Evolutionary conservation across 2,797 vertebrate genomes (phyloP).

Genomic region (Myioborus melanocephalus): DNA sequence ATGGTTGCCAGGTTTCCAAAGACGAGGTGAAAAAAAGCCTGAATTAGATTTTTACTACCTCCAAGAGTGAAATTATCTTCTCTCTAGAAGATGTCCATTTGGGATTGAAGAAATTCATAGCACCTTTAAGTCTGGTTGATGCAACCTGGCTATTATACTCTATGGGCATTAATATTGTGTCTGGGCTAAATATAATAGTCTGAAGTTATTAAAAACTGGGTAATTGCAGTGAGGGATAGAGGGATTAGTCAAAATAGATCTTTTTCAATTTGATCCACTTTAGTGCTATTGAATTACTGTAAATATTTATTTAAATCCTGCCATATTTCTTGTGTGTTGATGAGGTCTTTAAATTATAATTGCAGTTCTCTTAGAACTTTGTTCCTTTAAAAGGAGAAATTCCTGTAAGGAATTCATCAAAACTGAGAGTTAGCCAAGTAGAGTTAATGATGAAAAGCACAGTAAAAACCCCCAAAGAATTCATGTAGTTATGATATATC

Average conservation of each 20-base stretch:
- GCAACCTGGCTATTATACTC: background rate
- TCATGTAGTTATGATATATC: background rate
- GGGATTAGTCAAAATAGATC: background rate
- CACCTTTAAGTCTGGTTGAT: background rate
- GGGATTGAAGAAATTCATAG: background rate
- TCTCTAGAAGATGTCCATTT: background rate
- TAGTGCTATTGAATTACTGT: background rate
- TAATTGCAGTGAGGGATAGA: background rate
- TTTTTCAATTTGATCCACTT: background rate
- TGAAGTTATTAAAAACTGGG: background rate
- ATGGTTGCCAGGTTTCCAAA: background rate
- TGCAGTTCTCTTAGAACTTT: background rate
- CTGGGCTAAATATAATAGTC: background rate
- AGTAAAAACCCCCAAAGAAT: background rate
- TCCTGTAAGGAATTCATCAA: background rate
- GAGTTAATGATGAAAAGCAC: background rate
- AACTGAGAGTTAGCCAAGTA: background rate
- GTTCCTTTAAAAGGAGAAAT: background rate
- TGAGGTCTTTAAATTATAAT: background rate
- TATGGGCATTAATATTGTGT: background rate
- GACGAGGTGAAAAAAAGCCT: background rate
- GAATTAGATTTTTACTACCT: background rate
- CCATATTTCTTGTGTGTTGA: background rate
- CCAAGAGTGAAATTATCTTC: background rate
- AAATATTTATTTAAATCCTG: background rate